Percentiles rank a stretch among this genome's conserved stretches.
phyloP scores from a whole-genome alignment of 2,888 invertebrate species.

The Apodemia duryi region DNA sequence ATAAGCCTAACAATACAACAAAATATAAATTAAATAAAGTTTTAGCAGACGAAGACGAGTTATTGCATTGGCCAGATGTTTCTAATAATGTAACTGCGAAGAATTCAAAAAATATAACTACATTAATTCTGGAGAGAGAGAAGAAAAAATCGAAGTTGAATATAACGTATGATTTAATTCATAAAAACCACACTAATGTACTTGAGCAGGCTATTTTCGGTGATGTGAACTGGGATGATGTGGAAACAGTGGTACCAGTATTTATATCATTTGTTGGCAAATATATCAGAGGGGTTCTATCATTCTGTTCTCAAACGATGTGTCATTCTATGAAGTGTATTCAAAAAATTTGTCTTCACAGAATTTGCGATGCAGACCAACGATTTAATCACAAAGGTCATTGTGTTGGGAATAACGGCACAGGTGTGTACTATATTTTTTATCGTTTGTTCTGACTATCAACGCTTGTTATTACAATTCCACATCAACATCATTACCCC shows the following conservation, averaged over 20 bases:
- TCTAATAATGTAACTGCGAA: constrained; percentile 32
- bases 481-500: too few species aligned
- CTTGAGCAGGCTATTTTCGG: constrained; percentile 65
- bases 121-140: constrained; percentile 55
- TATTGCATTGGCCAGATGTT: constrained; percentile 60
- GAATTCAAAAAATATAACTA: constrained; percentile 50
- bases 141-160: constrained; percentile 56
- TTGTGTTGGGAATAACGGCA: constrained; percentile 53
- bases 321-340: constrained; percentile 69
- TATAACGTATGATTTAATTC: constrained; percentile 50
- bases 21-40: constrained; percentile 44
- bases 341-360: constrained; percentile 55
- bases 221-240: constrained; percentile 62
- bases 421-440: constrained; percentile 43
- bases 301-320: constrained; percentile 58
- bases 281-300: constrained; percentile 61
- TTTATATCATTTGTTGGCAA: constrained; percentile 68
- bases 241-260: constrained; percentile 58
- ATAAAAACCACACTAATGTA: constrained; percentile 47
- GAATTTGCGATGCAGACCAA: constrained; percentile 52
- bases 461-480: too few species aligned
- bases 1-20: constrained; percentile 35
- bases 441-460: too few species aligned
- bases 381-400: constrained; percentile 63
- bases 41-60: constrained; percentile 44